Conservation (phyloP, 2,113 vertebrate genomes). For the Gulo gulo region DNA sequence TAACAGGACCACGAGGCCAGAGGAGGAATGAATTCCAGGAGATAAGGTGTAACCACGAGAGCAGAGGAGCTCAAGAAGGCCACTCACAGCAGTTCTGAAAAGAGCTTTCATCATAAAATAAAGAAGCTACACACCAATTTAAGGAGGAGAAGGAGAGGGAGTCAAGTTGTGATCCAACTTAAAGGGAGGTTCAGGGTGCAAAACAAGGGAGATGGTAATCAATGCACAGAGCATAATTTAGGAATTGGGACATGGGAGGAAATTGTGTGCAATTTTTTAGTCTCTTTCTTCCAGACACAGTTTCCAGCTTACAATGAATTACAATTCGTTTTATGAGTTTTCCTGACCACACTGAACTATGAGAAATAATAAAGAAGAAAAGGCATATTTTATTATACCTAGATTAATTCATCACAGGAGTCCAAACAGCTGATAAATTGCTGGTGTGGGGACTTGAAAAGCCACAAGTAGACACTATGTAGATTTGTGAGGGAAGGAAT, state of each 20-base stretch:
- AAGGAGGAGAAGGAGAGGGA: background rate
- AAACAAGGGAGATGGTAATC: background rate
- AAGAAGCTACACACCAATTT: background rate
- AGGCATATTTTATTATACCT: background rate
- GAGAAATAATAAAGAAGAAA: constrained; percentile 40
- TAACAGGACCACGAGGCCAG: background rate
- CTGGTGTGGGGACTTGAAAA: background rate
- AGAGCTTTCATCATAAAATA: background rate
- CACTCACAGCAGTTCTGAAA: background rate
- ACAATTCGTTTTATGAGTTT: constrained; percentile 14
- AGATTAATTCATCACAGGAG: background rate
- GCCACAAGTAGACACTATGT: background rate
- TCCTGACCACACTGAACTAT: background rate
- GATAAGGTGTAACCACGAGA: background rate
- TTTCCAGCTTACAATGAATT: background rate
- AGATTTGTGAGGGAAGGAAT: background rate
- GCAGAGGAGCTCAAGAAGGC: background rate
- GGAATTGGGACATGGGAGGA: background rate
- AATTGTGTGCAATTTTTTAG: background rate
- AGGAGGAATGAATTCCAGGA: background rate
- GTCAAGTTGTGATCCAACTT: background rate
- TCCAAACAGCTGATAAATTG: background rate
- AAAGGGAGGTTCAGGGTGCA: background rate
- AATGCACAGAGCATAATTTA: background rate
- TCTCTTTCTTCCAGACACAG: background rate